Percentiles rank a stretch among this genome's conserved stretches.
phyloP scores from a whole-genome alignment of 2,797 vertebrate species.

The Enteromius trimaculatus region DNA sequence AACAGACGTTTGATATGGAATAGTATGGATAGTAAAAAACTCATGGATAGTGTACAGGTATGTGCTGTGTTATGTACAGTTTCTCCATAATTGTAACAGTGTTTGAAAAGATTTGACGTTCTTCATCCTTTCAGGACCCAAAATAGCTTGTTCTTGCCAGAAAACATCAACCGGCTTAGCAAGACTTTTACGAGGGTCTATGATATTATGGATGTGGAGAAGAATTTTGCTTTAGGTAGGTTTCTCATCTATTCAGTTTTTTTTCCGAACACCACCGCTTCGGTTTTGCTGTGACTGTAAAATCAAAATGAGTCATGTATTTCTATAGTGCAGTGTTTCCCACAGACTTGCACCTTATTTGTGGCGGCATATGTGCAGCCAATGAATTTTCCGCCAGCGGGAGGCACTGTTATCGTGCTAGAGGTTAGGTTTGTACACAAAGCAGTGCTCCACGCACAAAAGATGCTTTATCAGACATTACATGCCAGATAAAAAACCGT shows the following conservation, averaged over 20 bases:
- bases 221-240: slow-evolving; percentile 90
- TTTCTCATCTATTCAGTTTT: background rate
- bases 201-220: slow-evolving; percentile 92
- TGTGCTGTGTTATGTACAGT: background rate
- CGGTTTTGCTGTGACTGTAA: background rate
- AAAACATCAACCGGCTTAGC: slow-evolving; percentile 87
- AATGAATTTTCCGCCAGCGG: no score
- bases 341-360: no score
- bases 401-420: no score
- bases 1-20: background rate
- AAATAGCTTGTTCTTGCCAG: slow-evolving; percentile 90
- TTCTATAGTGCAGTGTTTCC: background rate
- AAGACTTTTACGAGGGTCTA: slow-evolving; percentile 85
- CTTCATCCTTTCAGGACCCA: slow-evolving; percentile 81
- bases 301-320: background rate
- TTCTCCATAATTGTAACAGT: background rate
- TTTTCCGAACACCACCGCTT: background rate
- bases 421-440: no score
- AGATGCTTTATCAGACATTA: no score
- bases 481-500: no score
- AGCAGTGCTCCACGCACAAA: no score
- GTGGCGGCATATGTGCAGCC: no score
- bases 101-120: background rate
- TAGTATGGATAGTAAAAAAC: background rate
- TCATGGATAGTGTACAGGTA: background rate